A percentile compares a stretch with the other conserved stretches of the same genome.
These are phyloP conservation scores for Dinothrombium tinctorium DNA, from an alignment of 1,140 invertebrate species.

Conservation along the genomic window DNA sequence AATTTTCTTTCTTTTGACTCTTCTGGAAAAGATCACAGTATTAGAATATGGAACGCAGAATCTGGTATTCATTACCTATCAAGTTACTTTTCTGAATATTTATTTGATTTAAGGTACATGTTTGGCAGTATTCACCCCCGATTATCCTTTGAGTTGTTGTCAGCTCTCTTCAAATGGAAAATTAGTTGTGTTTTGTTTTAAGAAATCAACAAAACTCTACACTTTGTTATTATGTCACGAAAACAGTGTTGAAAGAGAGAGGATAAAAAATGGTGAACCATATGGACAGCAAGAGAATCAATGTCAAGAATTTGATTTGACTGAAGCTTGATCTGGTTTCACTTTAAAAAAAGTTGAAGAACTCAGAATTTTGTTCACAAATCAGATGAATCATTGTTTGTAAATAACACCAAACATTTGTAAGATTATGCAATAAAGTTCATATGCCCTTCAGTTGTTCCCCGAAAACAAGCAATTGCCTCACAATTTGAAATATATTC, in stretches of 20 bases:
- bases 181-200: conserved; percentile 27
- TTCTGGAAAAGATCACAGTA: conserved; percentile 37
- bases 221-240: neutral
- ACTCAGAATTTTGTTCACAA: too few relatives aligned
- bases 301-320: too few relatives aligned
- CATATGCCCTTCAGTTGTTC: too few relatives aligned
- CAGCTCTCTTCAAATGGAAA: conserved; percentile 44
- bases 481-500: too few relatives aligned
- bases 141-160: conserved; percentile 42
- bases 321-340: too few relatives aligned
- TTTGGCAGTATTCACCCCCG: conserved; percentile 49
- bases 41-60: conserved; percentile 49
- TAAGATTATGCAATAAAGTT: too few relatives aligned
- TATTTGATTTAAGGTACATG: conserved; percentile 33
- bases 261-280: too few relatives aligned
- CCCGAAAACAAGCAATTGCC: too few relatives aligned
- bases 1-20: conserved; percentile 44
- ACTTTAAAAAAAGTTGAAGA: too few relatives aligned
- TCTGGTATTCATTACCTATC: conserved; percentile 29
- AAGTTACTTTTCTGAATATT: conserved; percentile 5
- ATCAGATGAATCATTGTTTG: too few relatives aligned
- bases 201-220: neutral
- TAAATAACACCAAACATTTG: too few relatives aligned
- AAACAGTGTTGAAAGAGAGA: neutral
- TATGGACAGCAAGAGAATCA: too few relatives aligned